Evolutionary conservation across 2,797 vertebrate species (phyloP).

Genomic region (Thripadectes ignobilis): DNA sequence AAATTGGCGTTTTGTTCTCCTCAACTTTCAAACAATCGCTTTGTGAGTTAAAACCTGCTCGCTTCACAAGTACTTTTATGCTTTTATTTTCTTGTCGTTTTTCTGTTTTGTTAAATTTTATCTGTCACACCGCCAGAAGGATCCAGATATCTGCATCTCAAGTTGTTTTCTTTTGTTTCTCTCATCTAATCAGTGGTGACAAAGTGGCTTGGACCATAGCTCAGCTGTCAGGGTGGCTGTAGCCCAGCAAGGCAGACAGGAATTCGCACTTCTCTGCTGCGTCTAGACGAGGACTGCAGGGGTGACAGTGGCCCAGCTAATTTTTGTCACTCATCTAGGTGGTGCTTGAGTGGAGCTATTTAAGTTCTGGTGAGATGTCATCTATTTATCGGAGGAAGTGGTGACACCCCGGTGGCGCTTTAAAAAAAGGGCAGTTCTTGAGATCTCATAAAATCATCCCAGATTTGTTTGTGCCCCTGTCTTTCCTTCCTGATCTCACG

Average conservation of each 20-base stretch:
- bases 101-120: background rate
- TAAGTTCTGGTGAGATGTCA: constrained; percentile 11
- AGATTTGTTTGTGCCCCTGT: background rate
- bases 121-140: background rate
- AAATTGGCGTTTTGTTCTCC: background rate
- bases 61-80: background rate
- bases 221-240: constrained; percentile 19
- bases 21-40: background rate
- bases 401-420: background rate
- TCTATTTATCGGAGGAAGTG: constrained; percentile 4
- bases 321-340: constrained; percentile 54
- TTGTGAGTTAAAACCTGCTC: background rate
- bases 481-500: background rate
- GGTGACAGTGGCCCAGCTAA: constrained; percentile 35
- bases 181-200: background rate
- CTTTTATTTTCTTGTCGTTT: background rate
- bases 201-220: background rate
- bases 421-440: background rate
- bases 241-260: constrained; percentile 17
- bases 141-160: background rate
- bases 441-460: background rate
- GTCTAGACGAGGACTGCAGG: background rate
- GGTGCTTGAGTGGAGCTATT: constrained; percentile 12
- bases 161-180: background rate
- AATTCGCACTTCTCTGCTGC: background rate